Evolutionary conservation across 2,113 vertebrate species (phyloP), one percentile per base, ranked within the genome.

Genomic region (Hemicordylus capensis): DNA sequence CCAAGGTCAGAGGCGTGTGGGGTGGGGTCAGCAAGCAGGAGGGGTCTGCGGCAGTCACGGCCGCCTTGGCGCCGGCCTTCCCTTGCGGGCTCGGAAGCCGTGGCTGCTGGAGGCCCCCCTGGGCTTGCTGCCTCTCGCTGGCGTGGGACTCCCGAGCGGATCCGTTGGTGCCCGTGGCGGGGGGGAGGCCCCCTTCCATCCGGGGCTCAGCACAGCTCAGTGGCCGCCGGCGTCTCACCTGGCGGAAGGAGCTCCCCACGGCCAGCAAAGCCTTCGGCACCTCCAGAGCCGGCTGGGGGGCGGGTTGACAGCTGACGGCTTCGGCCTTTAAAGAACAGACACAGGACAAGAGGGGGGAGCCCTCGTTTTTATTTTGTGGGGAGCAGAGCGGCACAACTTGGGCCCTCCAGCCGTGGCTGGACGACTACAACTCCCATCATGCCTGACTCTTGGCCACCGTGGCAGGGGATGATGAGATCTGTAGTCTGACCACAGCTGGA

Each of bases 21-120:
- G 98, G 98, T 0, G 98, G 98, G 0, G 98, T 98, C 89, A 98
- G 92, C 78, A 99, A 94, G 91, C 98, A 98, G 15, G 98, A 98
- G 0, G 97, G 74, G 81, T 98, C 98, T 0, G 92, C 51, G 0
- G 96, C 85, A 0, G 86, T 90, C 0, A 82, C 10, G 46, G 84
- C 26, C 0, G 92, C 93, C 39, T 94, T 95, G 77, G 94, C 48
- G 1, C 89, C 84, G 48, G 93, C 95, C 42, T 93, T 96, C 75
- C 95, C 92, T 2, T 88, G 93, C 2, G 89, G 91, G 70, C 91
- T 91, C 10, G 95, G 95, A n/a, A 94, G 94, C 75, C 96, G 95
- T 22, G 96, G 94, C 88, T 97, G 96, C 73, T 91, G 93, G 9
- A 94, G 90, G 88, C 96, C 96, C 61, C 93, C 93, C 34, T 86